These are phyloP conservation scores for Festucalex cinctus DNA, from an alignment of 2,113 vertebrate genomes.

Conservation along the genomic window DNA sequence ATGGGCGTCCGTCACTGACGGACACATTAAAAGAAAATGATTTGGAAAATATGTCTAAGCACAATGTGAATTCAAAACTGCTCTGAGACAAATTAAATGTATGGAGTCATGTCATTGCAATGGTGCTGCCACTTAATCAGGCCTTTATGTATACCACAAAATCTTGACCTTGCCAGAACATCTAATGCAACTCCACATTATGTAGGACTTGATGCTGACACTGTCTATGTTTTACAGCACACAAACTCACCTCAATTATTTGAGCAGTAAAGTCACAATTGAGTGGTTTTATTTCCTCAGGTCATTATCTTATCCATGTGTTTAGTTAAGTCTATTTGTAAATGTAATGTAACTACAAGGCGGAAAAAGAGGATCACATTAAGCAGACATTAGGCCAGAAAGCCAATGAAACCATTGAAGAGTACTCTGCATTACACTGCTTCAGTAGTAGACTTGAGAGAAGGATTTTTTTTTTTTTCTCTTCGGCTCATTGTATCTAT, in stretches of 20 bases:
- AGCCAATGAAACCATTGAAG: slow-evolving; percentile 44
- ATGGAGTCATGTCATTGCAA: background rate
- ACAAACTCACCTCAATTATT: slow-evolving; percentile 40
- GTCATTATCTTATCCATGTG: slow-evolving; percentile 35
- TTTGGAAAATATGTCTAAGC: background rate
- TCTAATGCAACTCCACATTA: slow-evolving; percentile 7
- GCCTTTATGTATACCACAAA: slow-evolving; percentile 13
- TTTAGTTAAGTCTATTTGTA: slow-evolving; percentile 47
- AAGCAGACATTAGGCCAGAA: slow-evolving; percentile 41
- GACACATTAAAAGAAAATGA: background rate
- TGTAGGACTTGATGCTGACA: slow-evolving; percentile 23
- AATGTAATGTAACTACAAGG: slow-evolving; percentile 20
- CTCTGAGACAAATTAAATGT: background rate
- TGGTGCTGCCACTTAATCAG: slow-evolving; percentile 5
- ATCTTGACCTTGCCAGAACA: slow-evolving; percentile 3
- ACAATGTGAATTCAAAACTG: background rate
- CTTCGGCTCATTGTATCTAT: slow-evolving; percentile 18
- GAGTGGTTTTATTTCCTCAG: slow-evolving; percentile 36
- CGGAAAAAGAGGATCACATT: slow-evolving; percentile 25
- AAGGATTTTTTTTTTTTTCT: slow-evolving; percentile 2
- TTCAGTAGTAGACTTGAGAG: slow-evolving; percentile 23
- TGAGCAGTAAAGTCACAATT: slow-evolving; percentile 34
- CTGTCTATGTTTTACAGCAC: slow-evolving; percentile 25
- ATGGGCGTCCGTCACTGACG: background rate
- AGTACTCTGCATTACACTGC: slow-evolving; percentile 13